Conservation (phyloP, 2,888 invertebrate genomes). For the Scaptodrosophila latifasciaeformis region DNA sequence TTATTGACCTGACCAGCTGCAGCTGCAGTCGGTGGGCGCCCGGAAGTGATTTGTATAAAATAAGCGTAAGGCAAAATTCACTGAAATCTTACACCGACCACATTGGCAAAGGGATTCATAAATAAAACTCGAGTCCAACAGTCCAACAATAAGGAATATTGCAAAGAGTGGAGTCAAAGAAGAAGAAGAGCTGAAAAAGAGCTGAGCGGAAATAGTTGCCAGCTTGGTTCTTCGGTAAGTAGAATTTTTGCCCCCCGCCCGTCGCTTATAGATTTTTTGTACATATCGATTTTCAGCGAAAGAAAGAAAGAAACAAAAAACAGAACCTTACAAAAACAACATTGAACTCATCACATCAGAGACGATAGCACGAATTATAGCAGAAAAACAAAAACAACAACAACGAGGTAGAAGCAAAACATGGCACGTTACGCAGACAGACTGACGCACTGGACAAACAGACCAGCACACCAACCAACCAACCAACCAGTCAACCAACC, state of each 20-base stretch:
- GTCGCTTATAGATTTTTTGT: slow-evolving; percentile 47
- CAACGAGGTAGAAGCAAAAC: slow-evolving; percentile 2
- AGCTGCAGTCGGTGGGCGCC: slow-evolving; percentile 35
- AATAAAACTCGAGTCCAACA: too few species aligned
- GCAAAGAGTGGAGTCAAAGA: too few species aligned
- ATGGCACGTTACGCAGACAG: not conserved
- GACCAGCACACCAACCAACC: slow-evolving; percentile 5
- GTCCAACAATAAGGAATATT: too few species aligned
- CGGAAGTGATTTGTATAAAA: slow-evolving; percentile 48
- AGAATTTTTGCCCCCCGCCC: slow-evolving; percentile 16
- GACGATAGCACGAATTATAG: slow-evolving; percentile 4
- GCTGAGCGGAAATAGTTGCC: slow-evolving; percentile 27
- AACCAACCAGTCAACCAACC: slow-evolving; percentile 31
- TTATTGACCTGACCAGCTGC: slow-evolving; percentile 31
- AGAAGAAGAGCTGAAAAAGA: too few species aligned
- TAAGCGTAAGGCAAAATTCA: slow-evolving; percentile 23
- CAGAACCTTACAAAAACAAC: slow-evolving; percentile 5
- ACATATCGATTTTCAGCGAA: slow-evolving; percentile 66
- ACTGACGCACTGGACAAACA: not conserved
- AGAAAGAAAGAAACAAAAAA: slow-evolving; percentile 30
- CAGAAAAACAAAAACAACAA: slow-evolving; percentile 1
- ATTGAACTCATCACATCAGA: slow-evolving; percentile 19
- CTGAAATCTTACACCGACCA: slow-evolving; percentile 31
- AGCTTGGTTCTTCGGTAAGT: slow-evolving; percentile 31
- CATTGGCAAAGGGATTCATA: too few species aligned